Evolutionary conservation across 2,888 invertebrate genomes (phyloP).

Genomic region (Troides aeacus): DNA sequence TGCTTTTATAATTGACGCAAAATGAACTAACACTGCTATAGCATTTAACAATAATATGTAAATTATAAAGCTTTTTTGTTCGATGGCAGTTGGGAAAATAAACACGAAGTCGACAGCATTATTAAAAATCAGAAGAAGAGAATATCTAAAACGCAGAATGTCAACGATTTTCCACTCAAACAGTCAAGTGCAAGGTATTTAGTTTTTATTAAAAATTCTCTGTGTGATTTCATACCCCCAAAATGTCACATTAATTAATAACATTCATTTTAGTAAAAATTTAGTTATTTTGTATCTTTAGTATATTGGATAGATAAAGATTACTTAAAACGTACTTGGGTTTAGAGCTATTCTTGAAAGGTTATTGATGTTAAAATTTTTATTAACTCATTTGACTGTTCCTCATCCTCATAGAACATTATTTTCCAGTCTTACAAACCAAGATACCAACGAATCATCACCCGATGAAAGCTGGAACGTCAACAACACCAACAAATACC

Average conservation of each 20-base stretch:
- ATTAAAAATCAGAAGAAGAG: conserved; percentile 57
- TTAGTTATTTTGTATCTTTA: no score
- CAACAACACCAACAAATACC: conserved; percentile 49
- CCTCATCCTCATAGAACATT: no score
- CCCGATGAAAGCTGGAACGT: conserved; percentile 61
- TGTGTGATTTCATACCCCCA: no score
- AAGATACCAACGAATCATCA: conserved; percentile 57
- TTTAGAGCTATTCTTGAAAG: no score
- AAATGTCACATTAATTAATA: no score
- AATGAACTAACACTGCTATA: no score
- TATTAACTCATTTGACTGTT: no score
- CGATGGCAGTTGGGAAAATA: conserved; percentile 48
- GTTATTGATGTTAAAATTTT: no score
- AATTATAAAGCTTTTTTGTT: not conserved
- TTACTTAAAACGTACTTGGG: no score
- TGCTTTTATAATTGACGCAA: no score
- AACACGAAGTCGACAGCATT: conserved; percentile 50
- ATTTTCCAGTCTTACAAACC: conserved; percentile 43
- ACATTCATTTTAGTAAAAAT: no score
- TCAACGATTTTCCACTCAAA: conserved; percentile 47
- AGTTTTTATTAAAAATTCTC: not conserved
- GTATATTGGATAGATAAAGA: no score
- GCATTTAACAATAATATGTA: not conserved
- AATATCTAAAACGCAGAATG: conserved; percentile 60
- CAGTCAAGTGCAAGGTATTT: conserved; percentile 45